Conservation (phyloP, 1,140 invertebrate species). For the Musca domestica region DNA sequence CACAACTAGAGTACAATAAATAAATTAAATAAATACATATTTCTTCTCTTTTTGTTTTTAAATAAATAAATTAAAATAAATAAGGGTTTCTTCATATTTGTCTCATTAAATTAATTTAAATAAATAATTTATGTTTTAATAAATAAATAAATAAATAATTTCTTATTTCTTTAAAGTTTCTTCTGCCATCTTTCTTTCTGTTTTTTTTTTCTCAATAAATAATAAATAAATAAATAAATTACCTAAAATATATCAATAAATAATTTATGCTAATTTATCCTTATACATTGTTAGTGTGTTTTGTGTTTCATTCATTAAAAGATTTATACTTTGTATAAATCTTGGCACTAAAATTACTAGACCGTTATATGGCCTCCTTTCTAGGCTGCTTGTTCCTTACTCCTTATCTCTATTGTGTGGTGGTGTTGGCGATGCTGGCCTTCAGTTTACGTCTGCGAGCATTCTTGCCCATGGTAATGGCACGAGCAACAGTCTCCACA, state of each 20-base stretch:
- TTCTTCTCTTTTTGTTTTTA: not conserved
- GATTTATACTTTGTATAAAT: conserved; percentile 22
- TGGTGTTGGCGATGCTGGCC: too few relatives aligned
- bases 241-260: conserved; percentile 8
- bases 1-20: conserved; percentile 5
- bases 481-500: conserved; percentile 71
- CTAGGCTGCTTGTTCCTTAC: too few relatives aligned
- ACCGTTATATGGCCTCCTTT: not conserved
- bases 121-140: conserved; percentile 18
- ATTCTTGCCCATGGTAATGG: conserved; percentile 37
- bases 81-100: conserved; percentile 19
- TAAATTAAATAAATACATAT: conserved; percentile 22
- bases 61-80: conserved; percentile 22
- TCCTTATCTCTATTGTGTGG: too few relatives aligned
- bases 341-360: conserved; percentile 9
- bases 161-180: not conserved
- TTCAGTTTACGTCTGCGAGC: conserved; percentile 29
- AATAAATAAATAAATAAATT: conserved; percentile 22
- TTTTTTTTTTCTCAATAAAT: conserved; percentile 8
- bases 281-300: not conserved
- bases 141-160: conserved; percentile 23
- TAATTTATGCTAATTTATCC: conserved; percentile 13
- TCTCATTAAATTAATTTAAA: conserved; percentile 21
- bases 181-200: not conserved
- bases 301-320: conserved; percentile 5